These are phyloP conservation scores for Laticauda colubrina DNA, from an alignment of 2,113 vertebrate species.

Conservation along the genomic window DNA sequence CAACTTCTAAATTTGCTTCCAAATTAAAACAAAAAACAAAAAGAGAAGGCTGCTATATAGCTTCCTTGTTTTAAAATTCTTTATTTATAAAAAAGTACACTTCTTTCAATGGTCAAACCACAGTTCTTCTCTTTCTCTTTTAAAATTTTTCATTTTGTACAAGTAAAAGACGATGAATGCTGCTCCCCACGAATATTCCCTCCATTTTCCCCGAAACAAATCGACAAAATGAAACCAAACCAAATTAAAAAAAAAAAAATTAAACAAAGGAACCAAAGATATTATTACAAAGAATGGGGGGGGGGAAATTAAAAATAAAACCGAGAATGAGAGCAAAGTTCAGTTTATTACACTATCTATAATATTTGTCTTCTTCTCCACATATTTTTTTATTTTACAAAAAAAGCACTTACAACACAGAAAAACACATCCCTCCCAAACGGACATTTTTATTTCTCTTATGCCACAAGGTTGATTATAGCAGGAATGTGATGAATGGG, in stretches of 20 bases:
- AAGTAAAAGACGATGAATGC: conserved; percentile 74
- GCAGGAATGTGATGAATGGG: not conserved
- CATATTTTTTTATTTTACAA: conserved; percentile 36
- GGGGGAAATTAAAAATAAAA: conserved; percentile 1
- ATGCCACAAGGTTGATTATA: conserved; percentile 56
- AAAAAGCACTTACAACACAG: conserved; percentile 66
- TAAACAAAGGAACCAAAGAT: conserved; percentile 36
- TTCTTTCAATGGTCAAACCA: conserved; percentile 74
- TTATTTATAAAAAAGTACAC: conserved; percentile 85
- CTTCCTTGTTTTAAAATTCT: conserved; percentile 73
- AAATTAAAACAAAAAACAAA: not conserved
- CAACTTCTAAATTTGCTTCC: not conserved
- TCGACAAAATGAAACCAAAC: too few species aligned
- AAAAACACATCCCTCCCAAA: conserved; percentile 31
- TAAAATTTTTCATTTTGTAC: conserved; percentile 70
- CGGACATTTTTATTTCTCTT: conserved; percentile 32
- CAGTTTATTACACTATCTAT: conserved; percentile 39
- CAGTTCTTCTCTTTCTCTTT: conserved; percentile 43
- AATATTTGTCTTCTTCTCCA: conserved; percentile 24
- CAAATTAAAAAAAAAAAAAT: conserved; percentile 37
- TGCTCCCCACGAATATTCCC: conserved; percentile 64
- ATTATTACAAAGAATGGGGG: conserved; percentile 63
- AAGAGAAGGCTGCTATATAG: not conserved
- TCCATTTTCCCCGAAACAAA: conserved; percentile 39
- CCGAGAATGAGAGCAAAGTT: conserved; percentile 40